Conservation (phyloP, 1,140 invertebrate species). For the Oreohelix idahoensis region DNA sequence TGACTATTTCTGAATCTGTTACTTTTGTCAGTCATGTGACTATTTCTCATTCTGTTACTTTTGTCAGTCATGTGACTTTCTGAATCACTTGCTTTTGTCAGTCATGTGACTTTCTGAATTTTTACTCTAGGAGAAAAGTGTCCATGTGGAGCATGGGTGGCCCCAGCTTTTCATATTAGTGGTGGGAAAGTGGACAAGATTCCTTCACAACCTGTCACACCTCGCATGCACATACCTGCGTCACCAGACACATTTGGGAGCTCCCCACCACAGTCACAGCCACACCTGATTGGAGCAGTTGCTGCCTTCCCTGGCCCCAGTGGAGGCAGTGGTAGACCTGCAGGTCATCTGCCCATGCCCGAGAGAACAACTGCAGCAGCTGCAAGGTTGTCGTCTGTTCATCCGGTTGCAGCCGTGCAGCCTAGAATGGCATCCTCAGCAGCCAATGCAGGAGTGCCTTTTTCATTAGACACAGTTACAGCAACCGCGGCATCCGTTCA, state of each 20-base stretch:
- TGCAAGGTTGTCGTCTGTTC: neutral
- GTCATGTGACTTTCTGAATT: neutral
- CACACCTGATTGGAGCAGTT: constrained; percentile 16
- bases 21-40: too few species aligned
- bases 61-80: neutral
- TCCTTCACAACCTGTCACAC: constrained; percentile 43
- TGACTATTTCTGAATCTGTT: too few species aligned
- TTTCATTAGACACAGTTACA: neutral
- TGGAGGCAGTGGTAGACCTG: neutral
- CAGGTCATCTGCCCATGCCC: neutral
- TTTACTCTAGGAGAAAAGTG: constrained; percentile 68
- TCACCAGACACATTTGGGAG: neutral
- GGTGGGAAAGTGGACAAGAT: constrained; percentile 64
- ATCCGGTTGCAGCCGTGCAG: constrained; percentile 28
- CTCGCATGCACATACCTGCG: constrained; percentile 27
- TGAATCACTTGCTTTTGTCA: neutral
- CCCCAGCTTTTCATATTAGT: constrained; percentile 71
- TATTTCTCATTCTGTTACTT: too few species aligned
- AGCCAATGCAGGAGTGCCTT: neutral
- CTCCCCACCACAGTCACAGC: neutral
- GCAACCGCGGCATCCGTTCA: neutral
- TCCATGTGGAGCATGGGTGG: constrained; percentile 70
- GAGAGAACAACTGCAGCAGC: constrained; percentile 5
- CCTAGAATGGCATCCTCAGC: neutral
- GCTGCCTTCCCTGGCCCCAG: neutral